Evolutionary conservation across 2,113 vertebrate genomes (phyloP), one percentile per base, ranked within the genome.

Genomic region (Phyllostomus discolor): DNA sequence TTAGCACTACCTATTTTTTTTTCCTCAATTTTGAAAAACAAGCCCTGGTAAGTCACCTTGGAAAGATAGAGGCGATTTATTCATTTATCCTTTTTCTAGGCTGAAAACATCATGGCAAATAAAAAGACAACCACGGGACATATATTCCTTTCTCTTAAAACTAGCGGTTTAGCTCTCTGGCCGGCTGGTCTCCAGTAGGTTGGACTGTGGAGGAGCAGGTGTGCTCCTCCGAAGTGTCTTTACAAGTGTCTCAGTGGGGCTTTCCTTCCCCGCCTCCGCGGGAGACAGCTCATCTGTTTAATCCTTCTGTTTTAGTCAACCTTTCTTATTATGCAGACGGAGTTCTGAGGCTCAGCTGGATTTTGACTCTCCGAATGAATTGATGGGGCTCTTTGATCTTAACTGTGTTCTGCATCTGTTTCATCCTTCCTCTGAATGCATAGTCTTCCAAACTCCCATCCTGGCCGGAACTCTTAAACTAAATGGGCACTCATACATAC

Each of bases 221-320:
- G 98, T 97, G 97, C 85, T 78, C 97, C 98, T 98, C 98, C 98
- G 98, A 97, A 98, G 98, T 98, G 97, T 98, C 98, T 98, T 98
- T 98, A 98, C 98, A 98, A 98, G 98, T 98, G 97, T 97, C 98
- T 98, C 98, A 97, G 98, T 98, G 98, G 98, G 98, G 97, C 96
- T 95, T 97, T 97, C 96, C 92, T 98, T 98, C 98, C 70, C 66
- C 94, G 97, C 98, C 98, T 98, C 98, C 93, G 85, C 97, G 98
- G 98, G 98, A 98, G 98, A 98, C 97, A 98, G 98, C 98, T 98
- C 98, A 98, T 99, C 98, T 99, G 98, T 98, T 98, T 99, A 99
- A 99, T 99, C 98, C 98, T 98, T 98, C 98, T 98, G 98, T 98
- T 99, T 98, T 97, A 98, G 98, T 98, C 98, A 98, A 97, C 98